Conservation (phyloP, 1,140 invertebrate genomes). For the Bombus balteatus region DNA sequence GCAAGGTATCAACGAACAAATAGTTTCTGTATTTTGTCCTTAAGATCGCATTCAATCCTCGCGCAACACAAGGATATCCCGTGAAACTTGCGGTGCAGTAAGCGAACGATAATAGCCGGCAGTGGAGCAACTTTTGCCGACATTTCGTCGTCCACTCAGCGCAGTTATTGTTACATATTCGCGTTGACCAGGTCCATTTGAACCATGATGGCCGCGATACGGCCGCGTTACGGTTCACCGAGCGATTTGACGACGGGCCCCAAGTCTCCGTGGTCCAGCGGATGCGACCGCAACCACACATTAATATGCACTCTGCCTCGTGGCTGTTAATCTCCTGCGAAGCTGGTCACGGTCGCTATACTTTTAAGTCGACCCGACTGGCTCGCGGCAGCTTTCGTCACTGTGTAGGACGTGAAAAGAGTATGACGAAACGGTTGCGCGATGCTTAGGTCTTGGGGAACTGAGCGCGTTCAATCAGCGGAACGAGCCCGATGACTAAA, state of each 20-base stretch:
- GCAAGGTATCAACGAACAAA: neutral
- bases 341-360: conserved; percentile 27
- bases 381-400: neutral
- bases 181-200: conserved; percentile 67
- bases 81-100: neutral
- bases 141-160: conserved; percentile 37
- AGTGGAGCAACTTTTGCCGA: conserved; percentile 35
- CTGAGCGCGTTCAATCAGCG: neutral
- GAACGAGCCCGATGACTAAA: neutral
- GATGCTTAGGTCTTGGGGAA: neutral
- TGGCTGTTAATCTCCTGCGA: conserved; percentile 33
- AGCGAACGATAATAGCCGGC: conserved; percentile 23
- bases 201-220: conserved; percentile 71
- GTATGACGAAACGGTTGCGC: neutral
- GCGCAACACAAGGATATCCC: neutral
- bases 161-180: conserved; percentile 60
- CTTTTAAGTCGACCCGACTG: neutral
- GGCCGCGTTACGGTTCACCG: conserved; percentile 79
- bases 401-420: neutral
- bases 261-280: conserved; percentile 32
- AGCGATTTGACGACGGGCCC: conserved; percentile 73
- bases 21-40: neutral
- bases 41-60: neutral
- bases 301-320: conserved; percentile 60
- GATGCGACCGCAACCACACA: conserved; percentile 63